Conservation (phyloP, 2,113 vertebrate species). For the human region GRCh38 chr3:188322001-188322500, state of each 20-base stretch:
- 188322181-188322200: neutral
- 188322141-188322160: slow-evolving; percentile 28
- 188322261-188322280: neutral
- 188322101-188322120: neutral
- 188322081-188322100: neutral
- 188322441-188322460: neutral
- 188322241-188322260: neutral
- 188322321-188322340: neutral
- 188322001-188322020: slow-evolving; percentile 77
- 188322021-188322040: slow-evolving; percentile 69
- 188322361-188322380: neutral
- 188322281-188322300: neutral
- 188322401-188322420: neutral
- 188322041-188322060: slow-evolving; percentile 48
- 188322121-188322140: neutral
- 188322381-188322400: neutral
- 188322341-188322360: neutral
- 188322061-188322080: slow-evolving; percentile 20
- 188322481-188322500: neutral
- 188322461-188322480: neutral
- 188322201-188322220: neutral
- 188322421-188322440: neutral
- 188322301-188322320: neutral
- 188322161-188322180: neutral
- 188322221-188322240: neutral